Conservation (phyloP, 1,140 invertebrate species). For the Trichoplusia ni region DNA sequence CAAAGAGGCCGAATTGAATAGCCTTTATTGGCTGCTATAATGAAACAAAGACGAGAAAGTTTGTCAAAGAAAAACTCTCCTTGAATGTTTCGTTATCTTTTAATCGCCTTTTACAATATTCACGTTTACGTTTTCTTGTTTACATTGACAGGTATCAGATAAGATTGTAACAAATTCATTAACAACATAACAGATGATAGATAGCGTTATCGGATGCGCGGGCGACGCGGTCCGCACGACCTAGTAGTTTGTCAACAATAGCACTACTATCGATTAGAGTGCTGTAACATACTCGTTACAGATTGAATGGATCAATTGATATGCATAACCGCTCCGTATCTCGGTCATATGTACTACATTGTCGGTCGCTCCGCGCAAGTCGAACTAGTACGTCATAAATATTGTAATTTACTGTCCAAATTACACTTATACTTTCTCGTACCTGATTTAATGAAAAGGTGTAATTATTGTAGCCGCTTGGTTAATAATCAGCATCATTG, state of each 20-base stretch:
- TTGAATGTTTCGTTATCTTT: not conserved
- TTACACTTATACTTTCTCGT: too few relatives aligned
- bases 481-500: slow-evolving; percentile 13
- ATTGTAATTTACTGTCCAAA: not conserved
- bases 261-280: slow-evolving; percentile 54
- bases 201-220: slow-evolving; percentile 15
- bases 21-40: slow-evolving; percentile 21
- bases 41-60: slow-evolving; percentile 34
- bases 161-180: slow-evolving; percentile 5
- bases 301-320: slow-evolving; percentile 65
- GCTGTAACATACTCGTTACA: slow-evolving; percentile 54
- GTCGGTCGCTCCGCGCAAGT: slow-evolving; percentile 17
- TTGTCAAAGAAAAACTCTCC: slow-evolving; percentile 7
- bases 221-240: too few relatives aligned
- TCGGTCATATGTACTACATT: slow-evolving; percentile 5
- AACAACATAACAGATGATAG: slow-evolving; percentile 11
- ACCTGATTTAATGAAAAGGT: too few relatives aligned
- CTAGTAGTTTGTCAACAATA: slow-evolving; percentile 42
- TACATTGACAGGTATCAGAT: slow-evolving; percentile 12
- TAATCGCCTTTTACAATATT: not conserved
- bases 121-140: not conserved
- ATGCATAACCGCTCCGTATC: slow-evolving; percentile 40
- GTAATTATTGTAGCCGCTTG: slow-evolving; percentile 8
- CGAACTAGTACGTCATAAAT: slow-evolving; percentile 14
- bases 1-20: slow-evolving; percentile 24